Evolutionary conservation across 2,888 invertebrate species (phyloP).

Genomic region (Cabera pusaria): DNA sequence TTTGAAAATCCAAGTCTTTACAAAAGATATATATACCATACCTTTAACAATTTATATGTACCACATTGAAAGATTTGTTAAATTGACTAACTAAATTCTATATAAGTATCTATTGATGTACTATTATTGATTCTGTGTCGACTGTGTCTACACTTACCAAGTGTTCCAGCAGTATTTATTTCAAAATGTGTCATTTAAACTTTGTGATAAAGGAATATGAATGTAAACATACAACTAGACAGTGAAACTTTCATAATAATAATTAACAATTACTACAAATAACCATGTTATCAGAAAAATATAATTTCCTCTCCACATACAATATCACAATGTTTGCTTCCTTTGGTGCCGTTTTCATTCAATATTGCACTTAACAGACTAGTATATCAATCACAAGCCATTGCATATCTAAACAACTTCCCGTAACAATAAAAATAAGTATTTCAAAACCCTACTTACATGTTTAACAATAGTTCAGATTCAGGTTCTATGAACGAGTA

Average conservation of each 20-base stretch:
- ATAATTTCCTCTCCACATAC: slow-evolving; percentile 44
- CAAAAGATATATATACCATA: too few species aligned
- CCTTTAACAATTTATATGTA: too few species aligned
- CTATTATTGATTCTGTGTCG: too few species aligned
- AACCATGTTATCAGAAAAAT: slow-evolving; percentile 35
- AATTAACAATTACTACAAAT: slow-evolving; percentile 18
- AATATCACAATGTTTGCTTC: slow-evolving; percentile 64
- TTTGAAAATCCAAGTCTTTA: not conserved
- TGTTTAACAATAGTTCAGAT: slow-evolving; percentile 13
- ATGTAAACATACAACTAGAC: slow-evolving; percentile 2
- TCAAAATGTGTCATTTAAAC: too few species aligned
- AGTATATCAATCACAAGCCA: slow-evolving; percentile 40
- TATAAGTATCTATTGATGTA: too few species aligned
- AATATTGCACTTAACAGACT: slow-evolving; percentile 51
- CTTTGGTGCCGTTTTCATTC: slow-evolving; percentile 59
- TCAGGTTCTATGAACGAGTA: slow-evolving; percentile 29
- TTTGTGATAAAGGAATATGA: too few species aligned
- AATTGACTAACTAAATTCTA: too few species aligned
- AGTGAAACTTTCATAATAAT: slow-evolving; percentile 10
- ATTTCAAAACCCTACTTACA: slow-evolving; percentile 9
- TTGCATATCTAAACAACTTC: slow-evolving; percentile 28
- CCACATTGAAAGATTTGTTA: too few species aligned
- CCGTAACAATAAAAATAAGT: slow-evolving; percentile 13
- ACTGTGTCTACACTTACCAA: too few species aligned
- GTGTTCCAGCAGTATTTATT: too few species aligned